Evolutionary conservation across 2,888 invertebrate species (phyloP).

Genomic region (Molanna angustata): DNA sequence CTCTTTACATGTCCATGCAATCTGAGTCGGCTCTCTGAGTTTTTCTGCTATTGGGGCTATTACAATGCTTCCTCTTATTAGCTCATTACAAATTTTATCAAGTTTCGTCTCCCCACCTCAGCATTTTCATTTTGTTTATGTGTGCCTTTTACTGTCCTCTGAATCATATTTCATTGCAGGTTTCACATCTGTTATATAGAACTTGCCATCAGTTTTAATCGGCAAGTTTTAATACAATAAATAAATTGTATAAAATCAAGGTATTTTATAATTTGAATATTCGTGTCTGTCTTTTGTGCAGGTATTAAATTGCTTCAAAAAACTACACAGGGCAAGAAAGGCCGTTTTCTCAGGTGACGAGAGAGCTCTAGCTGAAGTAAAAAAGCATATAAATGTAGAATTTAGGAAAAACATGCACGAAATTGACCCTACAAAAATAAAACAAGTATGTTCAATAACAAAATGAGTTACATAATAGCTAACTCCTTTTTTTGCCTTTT

Average conservation of each 20-base stretch:
- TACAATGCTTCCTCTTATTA: no score
- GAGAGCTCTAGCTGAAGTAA: slow-evolving; percentile 58
- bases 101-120: not conserved
- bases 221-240: no score
- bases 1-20: no score
- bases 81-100: not conserved
- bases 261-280: not conserved
- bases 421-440: slow-evolving; percentile 57
- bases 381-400: slow-evolving; percentile 73
- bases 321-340: slow-evolving; percentile 66
- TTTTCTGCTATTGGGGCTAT: no score
- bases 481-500: no score
- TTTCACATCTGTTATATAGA: no score
- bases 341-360: slow-evolving; percentile 66
- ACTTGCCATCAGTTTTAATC: no score
- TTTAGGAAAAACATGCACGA: slow-evolving; percentile 66
- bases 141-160: no score
- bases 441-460: slow-evolving; percentile 64
- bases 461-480: no score
- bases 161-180: not conserved
- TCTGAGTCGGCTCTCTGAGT: no score
- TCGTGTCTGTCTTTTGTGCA: slow-evolving; percentile 36
- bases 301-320: slow-evolving; percentile 70
- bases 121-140: not conserved
- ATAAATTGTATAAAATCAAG: not conserved